Conservation (phyloP, 2,113 vertebrate species). For the Nicator chloris region DNA sequence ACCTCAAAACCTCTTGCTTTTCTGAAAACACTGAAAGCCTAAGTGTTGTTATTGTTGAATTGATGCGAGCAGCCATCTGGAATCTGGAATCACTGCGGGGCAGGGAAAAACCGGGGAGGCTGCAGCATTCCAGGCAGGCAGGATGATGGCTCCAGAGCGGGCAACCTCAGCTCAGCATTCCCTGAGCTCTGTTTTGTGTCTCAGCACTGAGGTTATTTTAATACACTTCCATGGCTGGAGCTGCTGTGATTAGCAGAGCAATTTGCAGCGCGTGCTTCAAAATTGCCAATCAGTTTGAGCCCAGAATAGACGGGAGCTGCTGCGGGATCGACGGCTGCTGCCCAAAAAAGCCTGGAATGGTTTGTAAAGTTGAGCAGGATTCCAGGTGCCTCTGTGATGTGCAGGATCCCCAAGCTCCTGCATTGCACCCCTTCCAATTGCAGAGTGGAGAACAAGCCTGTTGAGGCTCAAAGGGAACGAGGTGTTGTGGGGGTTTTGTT, state of each 20-base stretch:
- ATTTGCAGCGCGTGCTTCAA: conserved; percentile 46
- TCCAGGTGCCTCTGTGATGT: background rate
- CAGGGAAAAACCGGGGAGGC: background rate
- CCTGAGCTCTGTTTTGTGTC: background rate
- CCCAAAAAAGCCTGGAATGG: background rate
- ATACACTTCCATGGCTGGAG: background rate
- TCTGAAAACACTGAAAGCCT: background rate
- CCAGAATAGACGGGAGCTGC: conserved; percentile 10
- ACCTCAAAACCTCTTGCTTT: background rate
- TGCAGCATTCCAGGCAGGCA: background rate
- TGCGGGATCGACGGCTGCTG: background rate
- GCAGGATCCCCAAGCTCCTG: background rate
- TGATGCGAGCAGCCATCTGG: background rate
- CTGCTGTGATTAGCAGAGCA: conserved; percentile 50
- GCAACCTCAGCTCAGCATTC: background rate
- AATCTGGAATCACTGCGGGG: background rate
- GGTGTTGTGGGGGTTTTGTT: background rate
- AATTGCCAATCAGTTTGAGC: conserved; percentile 33
- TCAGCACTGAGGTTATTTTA: conserved; percentile 47
- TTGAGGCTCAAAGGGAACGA: background rate
- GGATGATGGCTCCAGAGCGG: background rate
- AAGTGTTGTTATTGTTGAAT: background rate
- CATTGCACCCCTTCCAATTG: background rate
- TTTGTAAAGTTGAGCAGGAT: background rate
- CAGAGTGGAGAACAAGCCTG: background rate